These are phyloP conservation scores for Sminthurinus signatus DNA, from an alignment of 1,140 invertebrate species.

Conservation along the genomic window DNA sequence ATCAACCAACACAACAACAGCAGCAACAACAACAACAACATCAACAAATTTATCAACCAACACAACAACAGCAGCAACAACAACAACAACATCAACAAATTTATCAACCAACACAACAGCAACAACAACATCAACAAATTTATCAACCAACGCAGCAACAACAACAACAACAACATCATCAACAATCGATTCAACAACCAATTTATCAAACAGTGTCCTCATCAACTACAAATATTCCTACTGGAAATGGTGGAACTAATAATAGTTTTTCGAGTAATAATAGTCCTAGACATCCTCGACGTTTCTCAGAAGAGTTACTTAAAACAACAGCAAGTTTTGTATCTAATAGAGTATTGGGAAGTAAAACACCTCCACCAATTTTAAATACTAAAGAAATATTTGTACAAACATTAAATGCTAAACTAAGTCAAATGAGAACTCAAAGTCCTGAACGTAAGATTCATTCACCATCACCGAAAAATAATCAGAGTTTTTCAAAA, in stretches of 20 bases:
- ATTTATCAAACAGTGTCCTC: constrained; percentile 7
- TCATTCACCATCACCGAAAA: constrained; percentile 7
- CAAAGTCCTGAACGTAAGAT: constrained; percentile 27
- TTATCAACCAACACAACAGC: constrained; percentile 19
- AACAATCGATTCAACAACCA: constrained; percentile 21
- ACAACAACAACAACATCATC: constrained; percentile 53
- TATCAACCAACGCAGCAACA: constrained; percentile 24
- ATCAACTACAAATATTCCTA: neutral
- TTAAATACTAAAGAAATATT: constrained; percentile 41
- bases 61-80: constrained; percentile 6
- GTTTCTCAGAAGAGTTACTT: constrained; percentile 38
- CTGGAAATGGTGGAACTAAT: too few species aligned
- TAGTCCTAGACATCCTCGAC: constrained; percentile 22
- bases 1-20: too few species aligned
- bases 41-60: constrained; percentile 19
- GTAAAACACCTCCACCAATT: constrained; percentile 30
- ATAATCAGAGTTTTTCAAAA: constrained; percentile 38
- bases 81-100: constrained; percentile 11
- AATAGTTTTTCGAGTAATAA: constrained; percentile 17
- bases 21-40: constrained; percentile 54
- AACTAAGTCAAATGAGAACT: constrained; percentile 40
- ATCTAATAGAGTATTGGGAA: constrained; percentile 29
- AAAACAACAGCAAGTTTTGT: constrained; percentile 39
- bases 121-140: constrained; percentile 9
- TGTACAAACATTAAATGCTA: constrained; percentile 43